Conservation (phyloP, 2,113 vertebrate species). For the Tragelaphus imberbis region DNA sequence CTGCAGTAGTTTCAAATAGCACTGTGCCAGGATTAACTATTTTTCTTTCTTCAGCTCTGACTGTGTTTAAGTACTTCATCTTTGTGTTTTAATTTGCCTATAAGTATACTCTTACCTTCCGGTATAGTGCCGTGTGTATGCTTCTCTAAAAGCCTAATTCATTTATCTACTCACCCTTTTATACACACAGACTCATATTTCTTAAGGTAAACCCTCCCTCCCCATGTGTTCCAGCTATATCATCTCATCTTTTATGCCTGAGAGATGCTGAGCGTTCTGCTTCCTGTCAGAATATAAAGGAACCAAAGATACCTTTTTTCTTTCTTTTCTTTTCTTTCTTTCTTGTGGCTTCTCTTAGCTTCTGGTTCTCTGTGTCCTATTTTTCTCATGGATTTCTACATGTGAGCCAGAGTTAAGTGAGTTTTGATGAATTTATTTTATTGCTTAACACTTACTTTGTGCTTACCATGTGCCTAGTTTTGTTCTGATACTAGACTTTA, state of each 20-base stretch:
- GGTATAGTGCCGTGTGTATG: neutral
- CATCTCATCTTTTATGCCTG: neutral
- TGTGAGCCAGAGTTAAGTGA: constrained; percentile 12
- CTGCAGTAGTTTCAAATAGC: neutral
- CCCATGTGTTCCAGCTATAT: neutral
- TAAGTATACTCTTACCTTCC: neutral
- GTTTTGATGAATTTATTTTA: neutral
- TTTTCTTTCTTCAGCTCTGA: neutral
- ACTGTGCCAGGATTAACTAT: neutral
- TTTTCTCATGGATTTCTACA: neutral
- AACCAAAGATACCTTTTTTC: neutral
- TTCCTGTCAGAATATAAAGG: neutral
- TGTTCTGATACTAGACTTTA: neutral
- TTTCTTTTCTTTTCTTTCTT: neutral
- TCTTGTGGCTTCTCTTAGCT: neutral
- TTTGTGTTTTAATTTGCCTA: neutral
- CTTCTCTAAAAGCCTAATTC: neutral
- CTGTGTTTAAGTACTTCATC: neutral
- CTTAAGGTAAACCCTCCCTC: neutral
- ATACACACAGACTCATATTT: neutral
- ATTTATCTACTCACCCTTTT: neutral
- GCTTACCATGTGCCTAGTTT: neutral
- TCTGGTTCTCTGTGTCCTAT: neutral
- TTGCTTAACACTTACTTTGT: neutral
- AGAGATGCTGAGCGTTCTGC: neutral